These are phyloP conservation scores for Bombus ignitus DNA, from an alignment of 1,140 invertebrate genomes.

Conservation along the genomic window DNA sequence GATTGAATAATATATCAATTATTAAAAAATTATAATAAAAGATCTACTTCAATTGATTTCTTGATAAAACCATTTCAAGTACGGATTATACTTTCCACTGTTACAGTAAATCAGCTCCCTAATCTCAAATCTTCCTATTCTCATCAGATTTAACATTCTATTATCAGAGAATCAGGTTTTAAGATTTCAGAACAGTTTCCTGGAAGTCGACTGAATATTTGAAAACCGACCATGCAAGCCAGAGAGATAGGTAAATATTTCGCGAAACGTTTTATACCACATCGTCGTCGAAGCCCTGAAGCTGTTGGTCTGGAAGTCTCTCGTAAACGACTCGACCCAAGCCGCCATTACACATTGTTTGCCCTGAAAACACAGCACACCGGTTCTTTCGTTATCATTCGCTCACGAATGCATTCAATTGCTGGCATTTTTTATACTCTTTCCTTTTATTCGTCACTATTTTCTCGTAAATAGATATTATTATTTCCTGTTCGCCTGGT, in stretches of 20 bases:
- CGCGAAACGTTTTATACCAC: slow-evolving; percentile 84
- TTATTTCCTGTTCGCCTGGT: slow-evolving; percentile 49
- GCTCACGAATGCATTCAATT: slow-evolving; percentile 2
- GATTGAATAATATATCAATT: no score
- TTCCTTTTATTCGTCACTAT: neutral
- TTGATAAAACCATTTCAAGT: neutral
- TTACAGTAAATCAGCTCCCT: neutral
- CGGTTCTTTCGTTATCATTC: slow-evolving; percentile 36
- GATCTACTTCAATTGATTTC: neutral
- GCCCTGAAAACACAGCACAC: slow-evolving; percentile 84
- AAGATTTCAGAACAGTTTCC: neutral
- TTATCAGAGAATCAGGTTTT: neutral
- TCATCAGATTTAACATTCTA: neutral
- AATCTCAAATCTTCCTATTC: neutral
- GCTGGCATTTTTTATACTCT: neutral
- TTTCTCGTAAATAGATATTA: slow-evolving; percentile 45
- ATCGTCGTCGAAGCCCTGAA: slow-evolving; percentile 94
- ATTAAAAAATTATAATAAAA: neutral
- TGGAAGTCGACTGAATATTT: neutral
- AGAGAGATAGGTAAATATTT: slow-evolving; percentile 2
- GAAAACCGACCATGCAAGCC: neutral
- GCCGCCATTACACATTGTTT: slow-evolving; percentile 95
- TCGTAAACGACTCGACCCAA: slow-evolving; percentile 93
- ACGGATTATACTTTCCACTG: neutral
- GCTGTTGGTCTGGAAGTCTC: slow-evolving; percentile 92